phyloP scores from a whole-genome alignment of 2,113 vertebrate genomes.

The Pluvialis apricaria region DNA sequence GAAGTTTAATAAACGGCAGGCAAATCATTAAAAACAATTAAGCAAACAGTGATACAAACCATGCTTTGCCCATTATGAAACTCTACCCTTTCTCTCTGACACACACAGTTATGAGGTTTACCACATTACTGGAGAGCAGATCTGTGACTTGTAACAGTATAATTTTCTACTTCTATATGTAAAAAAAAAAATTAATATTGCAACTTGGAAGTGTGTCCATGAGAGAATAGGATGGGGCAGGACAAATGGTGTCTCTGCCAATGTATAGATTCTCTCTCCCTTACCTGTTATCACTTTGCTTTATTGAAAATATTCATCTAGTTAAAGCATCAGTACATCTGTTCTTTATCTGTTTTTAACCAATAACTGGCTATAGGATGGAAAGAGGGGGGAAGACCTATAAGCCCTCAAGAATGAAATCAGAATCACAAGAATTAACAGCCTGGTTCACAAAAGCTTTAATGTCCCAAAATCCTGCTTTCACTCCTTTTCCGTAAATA shows the following conservation, averaged over 20 bases:
- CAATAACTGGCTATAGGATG: background rate
- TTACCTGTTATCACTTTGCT: background rate
- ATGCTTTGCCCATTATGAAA: background rate
- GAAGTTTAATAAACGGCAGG: background rate
- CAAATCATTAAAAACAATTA: conserved; percentile 20
- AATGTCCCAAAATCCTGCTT: background rate
- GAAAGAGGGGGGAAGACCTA: background rate
- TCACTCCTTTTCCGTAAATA: conserved; percentile 25
- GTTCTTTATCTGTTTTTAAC: conserved; percentile 15
- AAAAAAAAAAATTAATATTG: background rate
- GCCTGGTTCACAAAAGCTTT: background rate
- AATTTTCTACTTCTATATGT: background rate
- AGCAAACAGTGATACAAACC: background rate
- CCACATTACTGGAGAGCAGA: background rate
- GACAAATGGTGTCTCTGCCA: background rate
- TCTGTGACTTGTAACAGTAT: background rate
- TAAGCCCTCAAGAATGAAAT: background rate
- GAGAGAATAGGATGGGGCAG: background rate
- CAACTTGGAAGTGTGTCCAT: background rate
- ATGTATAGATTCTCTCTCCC: background rate
- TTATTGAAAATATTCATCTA: background rate
- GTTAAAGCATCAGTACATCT: background rate
- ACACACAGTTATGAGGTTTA: background rate
- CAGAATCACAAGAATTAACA: conserved; percentile 20
- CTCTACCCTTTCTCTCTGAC: background rate